phyloP scores from a whole-genome alignment of 1,140 invertebrate genomes.

The Anagrus nilaparvatae region DNA sequence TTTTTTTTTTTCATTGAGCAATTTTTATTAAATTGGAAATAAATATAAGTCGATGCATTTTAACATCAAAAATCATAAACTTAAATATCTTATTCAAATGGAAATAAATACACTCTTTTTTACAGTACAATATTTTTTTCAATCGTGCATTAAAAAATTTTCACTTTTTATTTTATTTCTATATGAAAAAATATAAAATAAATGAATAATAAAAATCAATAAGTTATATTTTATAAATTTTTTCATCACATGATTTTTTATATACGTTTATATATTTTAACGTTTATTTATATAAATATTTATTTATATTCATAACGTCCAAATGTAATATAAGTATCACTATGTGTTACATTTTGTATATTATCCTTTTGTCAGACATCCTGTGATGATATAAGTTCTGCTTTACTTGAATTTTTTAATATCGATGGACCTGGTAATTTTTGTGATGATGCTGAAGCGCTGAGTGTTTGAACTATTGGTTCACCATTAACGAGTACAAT shows the following conservation, averaged over 20 bases:
- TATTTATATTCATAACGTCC: not conserved
- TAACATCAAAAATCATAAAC: conserved; percentile 12
- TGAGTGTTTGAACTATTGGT: conserved; percentile 40
- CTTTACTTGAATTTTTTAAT: conserved; percentile 43
- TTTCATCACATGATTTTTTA: not conserved
- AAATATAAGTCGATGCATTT: not conserved
- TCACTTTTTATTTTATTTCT: not conserved
- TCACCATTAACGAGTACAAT: conserved; percentile 51
- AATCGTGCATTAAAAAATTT: not conserved
- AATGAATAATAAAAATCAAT: not conserved
- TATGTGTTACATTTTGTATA: conserved; percentile 1
- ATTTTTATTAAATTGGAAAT: not conserved
- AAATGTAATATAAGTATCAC: not conserved
- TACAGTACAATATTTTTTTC: no score
- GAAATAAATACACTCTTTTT: no score
- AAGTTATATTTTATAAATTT: not conserved
- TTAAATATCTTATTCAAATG: no score
- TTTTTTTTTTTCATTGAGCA: not conserved
- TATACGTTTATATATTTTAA: not conserved
- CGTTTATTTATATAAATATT: not conserved
- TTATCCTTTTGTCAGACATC: conserved; percentile 33
- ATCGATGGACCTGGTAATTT: conserved; percentile 45
- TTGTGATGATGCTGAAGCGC: conserved; percentile 21
- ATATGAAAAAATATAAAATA: conserved; percentile 1
- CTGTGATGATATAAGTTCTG: conserved; percentile 37